These are phyloP conservation scores for Tachysurus fulvidraco DNA, from an alignment of 2,113 vertebrate genomes.

Conservation along the genomic window DNA sequence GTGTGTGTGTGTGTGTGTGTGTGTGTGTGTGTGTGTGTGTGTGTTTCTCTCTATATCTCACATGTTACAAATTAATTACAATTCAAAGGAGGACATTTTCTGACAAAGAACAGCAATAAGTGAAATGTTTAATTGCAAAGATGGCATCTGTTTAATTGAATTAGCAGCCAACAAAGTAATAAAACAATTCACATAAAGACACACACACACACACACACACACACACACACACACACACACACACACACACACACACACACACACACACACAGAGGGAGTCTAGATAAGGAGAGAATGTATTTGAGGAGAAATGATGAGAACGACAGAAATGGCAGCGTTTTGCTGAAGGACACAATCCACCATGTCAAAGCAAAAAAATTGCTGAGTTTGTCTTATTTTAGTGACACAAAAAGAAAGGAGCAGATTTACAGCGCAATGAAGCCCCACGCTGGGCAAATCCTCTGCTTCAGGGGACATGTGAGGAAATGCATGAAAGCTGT, in stretches of 20 bases:
- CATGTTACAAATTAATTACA: slow-evolving; percentile 62
- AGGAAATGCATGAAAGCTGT: neutral
- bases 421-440: neutral
- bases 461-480: slow-evolving; percentile 4
- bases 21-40: neutral
- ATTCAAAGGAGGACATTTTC: slow-evolving; percentile 48
- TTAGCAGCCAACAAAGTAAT: slow-evolving; percentile 61
- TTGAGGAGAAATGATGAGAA: slow-evolving; percentile 12
- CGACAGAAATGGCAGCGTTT: slow-evolving; percentile 13
- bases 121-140: slow-evolving; percentile 60
- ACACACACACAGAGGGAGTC: neutral
- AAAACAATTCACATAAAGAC: slow-evolving; percentile 60
- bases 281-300: slow-evolving; percentile 20
- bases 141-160: slow-evolving; percentile 77
- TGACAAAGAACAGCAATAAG: slow-evolving; percentile 60
- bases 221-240: slow-evolving; percentile 2
- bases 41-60: slow-evolving; percentile 58
- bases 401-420: neutral
- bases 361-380: slow-evolving; percentile 10
- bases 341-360: slow-evolving; percentile 32
- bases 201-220: neutral
- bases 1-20: neutral
- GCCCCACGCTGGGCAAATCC: neutral
- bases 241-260: slow-evolving; percentile 2
- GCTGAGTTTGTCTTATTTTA: neutral